Percentiles rank a stretch among this genome's conserved stretches.
Evolutionary conservation across 2,797 vertebrate genomes (phyloP).

Genomic region (Falco columbarius): DNA sequence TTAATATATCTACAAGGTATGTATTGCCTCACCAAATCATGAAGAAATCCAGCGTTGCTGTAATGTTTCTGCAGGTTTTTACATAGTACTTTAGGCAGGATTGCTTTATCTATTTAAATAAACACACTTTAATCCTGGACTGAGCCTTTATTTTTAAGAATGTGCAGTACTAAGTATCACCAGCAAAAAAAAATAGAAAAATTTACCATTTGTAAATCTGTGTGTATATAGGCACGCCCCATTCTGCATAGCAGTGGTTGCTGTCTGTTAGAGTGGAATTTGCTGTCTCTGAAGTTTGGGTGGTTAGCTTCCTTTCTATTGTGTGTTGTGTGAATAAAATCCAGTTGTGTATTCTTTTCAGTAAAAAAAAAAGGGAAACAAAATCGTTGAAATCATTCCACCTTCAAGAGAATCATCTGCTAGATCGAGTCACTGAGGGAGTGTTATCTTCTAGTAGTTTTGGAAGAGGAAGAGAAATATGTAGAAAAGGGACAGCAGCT

Average conservation of each 20-base stretch:
- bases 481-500: neutral
- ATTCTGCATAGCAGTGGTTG: neutral
- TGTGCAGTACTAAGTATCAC: neutral
- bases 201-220: neutral
- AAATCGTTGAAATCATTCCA: neutral
- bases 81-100: neutral
- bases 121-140: neutral
- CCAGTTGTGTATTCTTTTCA: neutral
- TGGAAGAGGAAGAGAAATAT: neutral
- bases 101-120: neutral
- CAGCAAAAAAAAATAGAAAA: neutral
- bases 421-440: neutral
- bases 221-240: neutral
- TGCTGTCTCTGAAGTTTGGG: neutral
- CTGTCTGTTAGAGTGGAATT: neutral
- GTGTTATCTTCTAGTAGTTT: neutral
- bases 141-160: neutral
- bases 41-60: neutral
- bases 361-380: neutral
- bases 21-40: neutral
- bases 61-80: neutral
- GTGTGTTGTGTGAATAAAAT: neutral
- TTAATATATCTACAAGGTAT: conserved; percentile 70
- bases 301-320: neutral
- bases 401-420: neutral